A percentile compares a stretch with the other conserved stretches of the same genome.
Conservation (phyloP, 2,797 vertebrate species). For the Phalanger gymnotis region DNA sequence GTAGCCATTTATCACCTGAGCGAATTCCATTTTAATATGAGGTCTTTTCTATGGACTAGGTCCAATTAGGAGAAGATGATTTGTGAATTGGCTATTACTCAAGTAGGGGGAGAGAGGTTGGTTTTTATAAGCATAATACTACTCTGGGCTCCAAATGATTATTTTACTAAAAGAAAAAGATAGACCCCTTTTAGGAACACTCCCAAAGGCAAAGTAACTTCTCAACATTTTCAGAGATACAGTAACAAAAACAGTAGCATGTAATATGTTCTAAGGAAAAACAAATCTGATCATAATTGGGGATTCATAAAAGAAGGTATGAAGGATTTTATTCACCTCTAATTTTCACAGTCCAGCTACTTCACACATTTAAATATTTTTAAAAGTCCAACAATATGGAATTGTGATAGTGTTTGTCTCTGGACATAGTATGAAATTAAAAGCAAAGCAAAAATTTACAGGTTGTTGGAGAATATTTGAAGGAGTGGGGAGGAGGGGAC, state of each 20-base stretch:
- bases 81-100: conserved; percentile 68
- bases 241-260: neutral
- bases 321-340: neutral
- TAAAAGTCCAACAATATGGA: neutral
- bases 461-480: neutral
- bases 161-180: conserved; percentile 53
- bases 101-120: conserved; percentile 48
- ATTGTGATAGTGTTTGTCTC: neutral
- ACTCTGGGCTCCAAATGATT: conserved; percentile 63
- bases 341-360: neutral
- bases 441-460: neutral
- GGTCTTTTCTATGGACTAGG: conserved; percentile 70
- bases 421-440: neutral
- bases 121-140: conserved; percentile 61
- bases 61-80: conserved; percentile 79
- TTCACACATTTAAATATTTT: neutral
- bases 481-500: neutral
- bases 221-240: conserved; percentile 5
- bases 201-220: conserved; percentile 8
- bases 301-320: neutral
- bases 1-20: neutral
- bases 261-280: neutral
- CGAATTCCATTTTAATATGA: conserved; percentile 62
- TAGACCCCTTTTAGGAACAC: neutral
- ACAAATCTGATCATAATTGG: neutral